Percentiles rank a stretch among this genome's conserved stretches.
Conservation (phyloP, 2,113 vertebrate species). For the Malurus cyaneus region DNA sequence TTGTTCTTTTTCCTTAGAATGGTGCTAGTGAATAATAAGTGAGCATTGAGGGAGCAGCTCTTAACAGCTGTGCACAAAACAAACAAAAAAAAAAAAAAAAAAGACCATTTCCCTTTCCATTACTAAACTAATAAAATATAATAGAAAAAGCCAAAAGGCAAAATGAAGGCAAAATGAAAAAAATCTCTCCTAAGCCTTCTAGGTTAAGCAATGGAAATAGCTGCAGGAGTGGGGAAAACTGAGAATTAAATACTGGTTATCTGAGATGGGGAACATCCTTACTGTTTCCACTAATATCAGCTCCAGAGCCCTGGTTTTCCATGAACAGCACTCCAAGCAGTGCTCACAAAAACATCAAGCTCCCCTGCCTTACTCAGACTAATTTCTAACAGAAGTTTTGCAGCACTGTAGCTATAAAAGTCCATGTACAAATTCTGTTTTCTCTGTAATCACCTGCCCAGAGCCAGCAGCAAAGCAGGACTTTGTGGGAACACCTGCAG, state of each 20-base stretch:
- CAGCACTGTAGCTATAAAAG: neutral
- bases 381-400: neutral
- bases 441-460: neutral
- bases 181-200: neutral
- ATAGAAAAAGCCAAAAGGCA: neutral
- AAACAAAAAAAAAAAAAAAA: conserved; percentile 3
- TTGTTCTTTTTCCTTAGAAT: neutral
- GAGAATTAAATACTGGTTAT: neutral
- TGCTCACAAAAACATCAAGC: neutral
- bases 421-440: neutral
- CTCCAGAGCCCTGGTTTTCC: neutral
- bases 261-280: neutral
- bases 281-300: neutral
- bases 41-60: neutral
- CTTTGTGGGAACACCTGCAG: neutral
- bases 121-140: neutral
- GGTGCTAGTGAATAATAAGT: neutral
- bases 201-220: neutral
- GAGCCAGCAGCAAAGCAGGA: neutral
- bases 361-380: neutral
- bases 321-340: neutral
- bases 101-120: neutral
- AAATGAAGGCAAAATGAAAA: neutral
- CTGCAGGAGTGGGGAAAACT: rapidly evolving
- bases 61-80: neutral